Evolutionary conservation across 2,888 invertebrate genomes (phyloP).

Genomic region (Uropetala carovei): DNA sequence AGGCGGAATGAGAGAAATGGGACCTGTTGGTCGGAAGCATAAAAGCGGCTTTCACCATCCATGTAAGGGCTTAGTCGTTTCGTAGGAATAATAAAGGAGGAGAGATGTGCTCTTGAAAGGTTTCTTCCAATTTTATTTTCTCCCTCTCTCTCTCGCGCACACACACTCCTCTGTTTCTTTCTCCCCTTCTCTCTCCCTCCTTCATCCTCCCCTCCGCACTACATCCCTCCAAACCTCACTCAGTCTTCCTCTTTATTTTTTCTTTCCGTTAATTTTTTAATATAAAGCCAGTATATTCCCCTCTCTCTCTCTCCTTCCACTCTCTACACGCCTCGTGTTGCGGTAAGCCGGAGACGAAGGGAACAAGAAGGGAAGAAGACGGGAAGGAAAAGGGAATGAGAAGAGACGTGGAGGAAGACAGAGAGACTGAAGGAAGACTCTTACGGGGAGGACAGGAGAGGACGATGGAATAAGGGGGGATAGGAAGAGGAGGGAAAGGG

Average conservation of each 20-base stretch:
- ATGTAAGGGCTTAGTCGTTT: conserved; percentile 57
- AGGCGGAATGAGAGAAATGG: background rate
- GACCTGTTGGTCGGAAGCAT: conserved; percentile 55
- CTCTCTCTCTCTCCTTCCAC: background rate
- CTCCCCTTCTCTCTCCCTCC: background rate
- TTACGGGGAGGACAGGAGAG: background rate
- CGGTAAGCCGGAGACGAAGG: background rate
- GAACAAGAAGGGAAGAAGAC: background rate
- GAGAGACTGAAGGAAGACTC: background rate
- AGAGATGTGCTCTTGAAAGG: conserved; percentile 39
- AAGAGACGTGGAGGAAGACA: background rate
- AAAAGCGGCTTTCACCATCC: conserved; percentile 56
- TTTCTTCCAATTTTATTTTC: conserved; percentile 57
- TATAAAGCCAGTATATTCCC: background rate
- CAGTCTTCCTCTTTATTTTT: background rate
- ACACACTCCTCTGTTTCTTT: no score
- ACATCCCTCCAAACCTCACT: background rate
- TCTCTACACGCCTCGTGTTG: background rate
- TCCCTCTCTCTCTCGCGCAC: background rate
- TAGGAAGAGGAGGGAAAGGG: background rate
- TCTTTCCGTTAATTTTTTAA: background rate
- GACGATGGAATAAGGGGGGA: background rate
- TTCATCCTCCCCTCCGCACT: background rate
- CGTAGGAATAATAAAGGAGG: conserved; percentile 42
- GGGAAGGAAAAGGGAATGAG: background rate